phyloP scores from a whole-genome alignment of 2,888 invertebrate species.

The Elmis aenea region DNA sequence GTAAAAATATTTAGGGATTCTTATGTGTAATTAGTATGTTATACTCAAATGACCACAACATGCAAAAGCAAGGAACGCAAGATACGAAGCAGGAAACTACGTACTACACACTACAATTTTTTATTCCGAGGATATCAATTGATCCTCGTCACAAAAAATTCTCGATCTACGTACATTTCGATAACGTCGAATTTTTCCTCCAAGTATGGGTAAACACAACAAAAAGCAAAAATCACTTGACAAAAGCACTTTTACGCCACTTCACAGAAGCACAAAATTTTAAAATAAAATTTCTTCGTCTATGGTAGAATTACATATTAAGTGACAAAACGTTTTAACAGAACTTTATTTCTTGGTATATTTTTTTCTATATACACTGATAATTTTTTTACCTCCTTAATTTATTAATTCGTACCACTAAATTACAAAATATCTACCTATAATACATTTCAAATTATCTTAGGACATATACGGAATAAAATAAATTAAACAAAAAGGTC shows the following conservation, averaged over 20 bases:
- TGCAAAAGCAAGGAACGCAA: slow-evolving; percentile 15
- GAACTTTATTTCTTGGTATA: background rate
- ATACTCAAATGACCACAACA: slow-evolving; percentile 10
- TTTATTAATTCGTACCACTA: slow-evolving; percentile 25
- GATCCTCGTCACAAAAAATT: background rate
- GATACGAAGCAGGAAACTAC: slow-evolving; percentile 17
- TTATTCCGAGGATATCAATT: slow-evolving; percentile 6
- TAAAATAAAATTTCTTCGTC: no score
- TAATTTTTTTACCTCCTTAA: slow-evolving; percentile 25
- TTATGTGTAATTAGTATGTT: slow-evolving; percentile 1
- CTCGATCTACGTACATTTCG: slow-evolving; percentile 34
- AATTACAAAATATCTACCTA: slow-evolving; percentile 36
- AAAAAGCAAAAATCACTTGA: slow-evolving; percentile 38
- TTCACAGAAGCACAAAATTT: slow-evolving; percentile 36
- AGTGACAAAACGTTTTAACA: background rate
- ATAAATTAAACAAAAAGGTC: no score
- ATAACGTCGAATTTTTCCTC: background rate
- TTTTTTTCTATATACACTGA: slow-evolving; percentile 15
- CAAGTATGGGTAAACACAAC: slow-evolving; percentile 24
- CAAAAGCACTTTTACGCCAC: slow-evolving; percentile 40
- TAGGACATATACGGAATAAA: no score
- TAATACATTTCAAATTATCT: no score
- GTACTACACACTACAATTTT: slow-evolving; percentile 11
- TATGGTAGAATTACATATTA: no score
- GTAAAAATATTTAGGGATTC: background rate